These are phyloP conservation scores for Hippocampus zosterae DNA, from an alignment of 2,113 vertebrate species.

Conservation along the genomic window DNA sequence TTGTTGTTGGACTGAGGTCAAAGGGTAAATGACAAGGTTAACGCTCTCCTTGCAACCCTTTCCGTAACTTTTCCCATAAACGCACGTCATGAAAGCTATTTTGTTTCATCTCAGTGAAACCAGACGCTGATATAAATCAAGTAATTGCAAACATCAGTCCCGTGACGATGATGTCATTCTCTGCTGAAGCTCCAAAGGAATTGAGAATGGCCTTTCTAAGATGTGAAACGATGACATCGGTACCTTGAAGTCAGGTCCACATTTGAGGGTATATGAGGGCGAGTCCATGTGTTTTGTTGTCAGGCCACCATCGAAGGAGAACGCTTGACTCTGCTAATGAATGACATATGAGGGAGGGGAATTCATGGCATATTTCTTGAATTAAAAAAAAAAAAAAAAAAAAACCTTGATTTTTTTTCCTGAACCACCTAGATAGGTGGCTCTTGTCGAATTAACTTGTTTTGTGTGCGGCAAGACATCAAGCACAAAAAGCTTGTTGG, in stretches of 20 bases:
- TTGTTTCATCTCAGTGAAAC: slow-evolving; percentile 20
- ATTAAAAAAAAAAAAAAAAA: no score
- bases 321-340: neutral
- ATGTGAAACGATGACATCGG: slow-evolving; percentile 5
- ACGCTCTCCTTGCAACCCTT: neutral
- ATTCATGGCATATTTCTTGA: no score
- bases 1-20: neutral
- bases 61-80: slow-evolving; percentile 20
- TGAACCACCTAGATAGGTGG: no score
- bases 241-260: no score
- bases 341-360: no score
- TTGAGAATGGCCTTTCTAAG: slow-evolving; percentile 13
- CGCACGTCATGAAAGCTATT: slow-evolving; percentile 17
- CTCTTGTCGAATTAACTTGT: no score
- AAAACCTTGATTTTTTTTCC: no score
- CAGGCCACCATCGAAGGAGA: slow-evolving; percentile 11
- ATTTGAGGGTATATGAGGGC: no score
- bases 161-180: slow-evolving; percentile 21
- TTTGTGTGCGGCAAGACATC: no score
- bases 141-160: slow-evolving; percentile 34
- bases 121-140: slow-evolving; percentile 32
- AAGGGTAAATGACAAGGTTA: neutral
- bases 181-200: slow-evolving; percentile 7
- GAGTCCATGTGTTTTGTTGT: slow-evolving; percentile 20
- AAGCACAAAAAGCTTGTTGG: no score